A percentile compares a stretch with the other conserved stretches of the same genome.
These are phyloP conservation scores for Amphimedon queenslandica DNA, from an alignment of 37 sponge, comb jelly and placozoan genomes.

Conservation along the genomic window DNA sequence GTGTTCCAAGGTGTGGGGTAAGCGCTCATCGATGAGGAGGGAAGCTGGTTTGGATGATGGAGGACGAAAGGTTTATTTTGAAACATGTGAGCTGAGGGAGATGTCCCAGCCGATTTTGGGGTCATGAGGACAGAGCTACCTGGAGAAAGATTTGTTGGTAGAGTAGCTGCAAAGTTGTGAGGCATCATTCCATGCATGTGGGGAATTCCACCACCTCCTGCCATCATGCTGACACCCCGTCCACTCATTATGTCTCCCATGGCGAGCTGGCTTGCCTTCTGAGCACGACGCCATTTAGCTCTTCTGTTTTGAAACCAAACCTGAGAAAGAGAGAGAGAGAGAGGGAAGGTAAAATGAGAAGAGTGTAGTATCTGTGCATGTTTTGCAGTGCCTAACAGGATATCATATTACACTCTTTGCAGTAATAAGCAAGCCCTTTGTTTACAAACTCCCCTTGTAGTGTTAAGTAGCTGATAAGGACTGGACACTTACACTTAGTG, in stretches of 20 bases:
- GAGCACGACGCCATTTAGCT: slow-evolving; percentile 81
- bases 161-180: slow-evolving; percentile 14
- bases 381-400: no score
- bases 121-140: slow-evolving; percentile 81
- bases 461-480: no score
- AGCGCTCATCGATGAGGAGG: slow-evolving; percentile 18
- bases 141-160: slow-evolving; percentile 49
- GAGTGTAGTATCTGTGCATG: neutral
- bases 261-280: slow-evolving; percentile 83
- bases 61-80: slow-evolving; percentile 36
- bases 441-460: no score
- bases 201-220: slow-evolving; percentile 34
- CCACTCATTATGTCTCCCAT: slow-evolving; percentile 71
- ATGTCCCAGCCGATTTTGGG: slow-evolving; percentile 72
- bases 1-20: slow-evolving; percentile 50
- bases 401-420: no score
- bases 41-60: slow-evolving; percentile 41
- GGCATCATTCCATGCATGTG: slow-evolving; percentile 48
- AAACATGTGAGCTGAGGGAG: slow-evolving; percentile 21
- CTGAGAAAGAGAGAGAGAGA: slow-evolving; percentile 18
- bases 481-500: no score
- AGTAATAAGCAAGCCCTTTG: no score
- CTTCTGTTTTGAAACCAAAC: slow-evolving; percentile 86
- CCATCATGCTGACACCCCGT: slow-evolving; percentile 20
- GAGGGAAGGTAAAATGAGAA: neutral